phyloP scores from a whole-genome alignment of 2,113 vertebrate species.

The Pimephales promelas region DNA sequence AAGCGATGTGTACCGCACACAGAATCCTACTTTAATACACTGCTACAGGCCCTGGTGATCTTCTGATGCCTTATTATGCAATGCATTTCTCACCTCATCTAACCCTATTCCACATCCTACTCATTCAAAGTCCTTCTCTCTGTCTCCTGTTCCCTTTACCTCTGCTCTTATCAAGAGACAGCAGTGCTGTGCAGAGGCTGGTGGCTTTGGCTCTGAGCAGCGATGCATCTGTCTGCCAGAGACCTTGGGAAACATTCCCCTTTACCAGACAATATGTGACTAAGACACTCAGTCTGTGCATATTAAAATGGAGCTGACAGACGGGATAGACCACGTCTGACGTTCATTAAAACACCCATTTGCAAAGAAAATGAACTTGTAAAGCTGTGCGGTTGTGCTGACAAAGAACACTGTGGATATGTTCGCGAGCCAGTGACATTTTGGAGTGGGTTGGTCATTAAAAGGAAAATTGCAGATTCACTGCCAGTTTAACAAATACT shows the following conservation, averaged over 20 bases:
- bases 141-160: conserved; percentile 32
- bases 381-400: conserved; percentile 63
- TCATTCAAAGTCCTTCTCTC: neutral
- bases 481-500: conserved; percentile 10
- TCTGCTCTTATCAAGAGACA: conserved; percentile 25
- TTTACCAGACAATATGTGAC: conserved; percentile 72
- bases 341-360: conserved; percentile 68
- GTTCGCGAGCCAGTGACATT: conserved; percentile 61
- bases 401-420: conserved; percentile 56
- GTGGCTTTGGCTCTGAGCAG: conserved; percentile 51
- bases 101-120: conserved; percentile 9
- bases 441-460: conserved; percentile 51
- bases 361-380: conserved; percentile 65
- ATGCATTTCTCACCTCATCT: neutral
- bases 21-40: neutral
- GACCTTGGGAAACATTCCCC: conserved; percentile 60
- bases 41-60: neutral
- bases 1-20: neutral
- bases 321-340: conserved; percentile 56
- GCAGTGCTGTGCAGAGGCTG: conserved; percentile 10
- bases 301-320: conserved; percentile 58
- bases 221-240: conserved; percentile 56
- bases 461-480: conserved; percentile 41
- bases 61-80: neutral
- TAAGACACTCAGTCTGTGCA: conserved; percentile 61